A percentile compares a stretch with the other conserved stretches of the same genome.
phyloP scores from a whole-genome alignment of 2,113 vertebrate species.

The Pseudorasbora parva region DNA sequence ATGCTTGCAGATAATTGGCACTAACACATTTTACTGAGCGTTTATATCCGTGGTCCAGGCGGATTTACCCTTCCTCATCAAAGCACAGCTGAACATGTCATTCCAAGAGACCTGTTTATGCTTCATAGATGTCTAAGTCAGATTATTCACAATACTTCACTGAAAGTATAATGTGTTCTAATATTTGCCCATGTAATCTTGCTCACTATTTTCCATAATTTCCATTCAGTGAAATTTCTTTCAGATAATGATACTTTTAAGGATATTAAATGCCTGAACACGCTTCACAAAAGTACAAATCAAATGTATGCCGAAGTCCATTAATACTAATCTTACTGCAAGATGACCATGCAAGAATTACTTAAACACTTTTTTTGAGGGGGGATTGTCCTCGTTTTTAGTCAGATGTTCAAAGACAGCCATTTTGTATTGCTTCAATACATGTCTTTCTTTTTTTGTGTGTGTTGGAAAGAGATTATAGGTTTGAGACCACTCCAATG shows the following conservation, averaged over 20 bases:
- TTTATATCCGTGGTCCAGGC: conserved; percentile 13
- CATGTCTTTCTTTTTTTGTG: background rate
- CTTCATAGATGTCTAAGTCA: background rate
- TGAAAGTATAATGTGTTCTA: conserved; percentile 44
- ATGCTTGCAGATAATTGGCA: conserved; percentile 38
- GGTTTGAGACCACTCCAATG: conserved; percentile 45
- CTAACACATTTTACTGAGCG: conserved; percentile 17
- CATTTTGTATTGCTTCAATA: conserved; percentile 29
- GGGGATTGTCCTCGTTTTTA: conserved; percentile 16
- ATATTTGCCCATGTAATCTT: conserved; percentile 3
- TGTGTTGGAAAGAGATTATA: background rate
- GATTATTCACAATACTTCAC: background rate
- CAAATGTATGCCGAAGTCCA: background rate
- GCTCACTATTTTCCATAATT: background rate
- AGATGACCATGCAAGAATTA: conserved; percentile 25
- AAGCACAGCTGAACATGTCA: conserved; percentile 40
- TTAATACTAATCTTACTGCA: background rate
- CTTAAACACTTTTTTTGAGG: background rate
- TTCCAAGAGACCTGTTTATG: conserved; percentile 20
- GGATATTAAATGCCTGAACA: conserved; percentile 26
- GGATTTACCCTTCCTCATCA: conserved; percentile 13
- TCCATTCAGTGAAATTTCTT: background rate
- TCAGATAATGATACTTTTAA: conserved; percentile 36
- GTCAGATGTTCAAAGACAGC: background rate
- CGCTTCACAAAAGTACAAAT: background rate